Conservation (phyloP, 2,113 vertebrate species). For the Mirza zaza region DNA sequence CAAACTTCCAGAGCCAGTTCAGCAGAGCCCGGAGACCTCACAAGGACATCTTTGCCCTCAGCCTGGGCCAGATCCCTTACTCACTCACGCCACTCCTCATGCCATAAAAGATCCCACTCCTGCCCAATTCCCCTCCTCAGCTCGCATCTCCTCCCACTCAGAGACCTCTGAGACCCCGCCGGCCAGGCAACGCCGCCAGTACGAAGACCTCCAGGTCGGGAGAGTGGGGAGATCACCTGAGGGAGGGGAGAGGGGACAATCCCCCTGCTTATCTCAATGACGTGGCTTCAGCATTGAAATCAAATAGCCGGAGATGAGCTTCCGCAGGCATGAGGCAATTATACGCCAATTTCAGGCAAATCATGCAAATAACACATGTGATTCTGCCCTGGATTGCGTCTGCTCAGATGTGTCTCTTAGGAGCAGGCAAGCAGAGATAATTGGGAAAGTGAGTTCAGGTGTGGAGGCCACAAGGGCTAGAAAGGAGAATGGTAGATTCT, state of each 20-base stretch:
- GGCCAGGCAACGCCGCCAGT: neutral
- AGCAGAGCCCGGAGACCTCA: neutral
- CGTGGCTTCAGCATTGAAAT: neutral
- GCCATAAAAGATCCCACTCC: neutral
- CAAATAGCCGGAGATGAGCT: constrained; percentile 40
- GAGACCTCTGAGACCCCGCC: neutral
- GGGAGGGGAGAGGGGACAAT: neutral
- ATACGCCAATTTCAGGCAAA: constrained; percentile 42
- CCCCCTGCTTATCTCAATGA: neutral
- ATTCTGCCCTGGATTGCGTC: neutral
- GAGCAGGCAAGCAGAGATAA: neutral
- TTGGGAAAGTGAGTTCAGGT: neutral
- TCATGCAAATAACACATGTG: neutral
- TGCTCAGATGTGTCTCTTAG: neutral
- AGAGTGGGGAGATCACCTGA: neutral
- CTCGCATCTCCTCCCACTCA: neutral
- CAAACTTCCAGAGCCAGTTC: neutral
- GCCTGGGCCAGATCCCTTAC: neutral
- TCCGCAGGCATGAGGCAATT: constrained; percentile 24
- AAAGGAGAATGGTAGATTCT: neutral
- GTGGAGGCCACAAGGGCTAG: neutral
- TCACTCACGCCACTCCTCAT: rapidly evolving
- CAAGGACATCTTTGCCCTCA: neutral
- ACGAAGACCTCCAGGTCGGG: neutral
- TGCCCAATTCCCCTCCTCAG: neutral